phyloP scores from a whole-genome alignment of 2,113 vertebrate genomes.

The Callaeas wilsoni region DNA sequence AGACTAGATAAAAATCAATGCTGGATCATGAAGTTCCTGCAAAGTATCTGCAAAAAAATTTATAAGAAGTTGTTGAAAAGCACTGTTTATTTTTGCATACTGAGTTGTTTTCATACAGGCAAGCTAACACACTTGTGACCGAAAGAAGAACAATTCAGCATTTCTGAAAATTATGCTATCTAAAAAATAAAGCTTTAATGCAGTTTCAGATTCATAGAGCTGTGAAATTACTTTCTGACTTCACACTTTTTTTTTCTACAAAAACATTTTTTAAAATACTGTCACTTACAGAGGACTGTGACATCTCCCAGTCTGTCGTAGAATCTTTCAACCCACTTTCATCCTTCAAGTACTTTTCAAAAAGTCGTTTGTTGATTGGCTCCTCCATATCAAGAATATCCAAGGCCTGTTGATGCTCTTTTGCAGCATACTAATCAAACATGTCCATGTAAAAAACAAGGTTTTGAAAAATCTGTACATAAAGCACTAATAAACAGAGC shows the following conservation, averaged over 20 bases:
- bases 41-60: not conserved
- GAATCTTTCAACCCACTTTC: conserved; percentile 81
- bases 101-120: not conserved
- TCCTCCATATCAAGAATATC: conserved; percentile 97
- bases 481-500: not conserved
- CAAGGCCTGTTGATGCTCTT: conserved; percentile 95
- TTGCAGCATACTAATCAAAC: conserved; percentile 87
- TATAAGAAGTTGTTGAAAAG: not conserved
- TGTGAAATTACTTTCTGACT: not conserved
- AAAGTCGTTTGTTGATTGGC: conserved; percentile 85
- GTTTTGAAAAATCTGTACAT: not conserved
- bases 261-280: not conserved
- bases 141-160: not conserved
- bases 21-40: not conserved
- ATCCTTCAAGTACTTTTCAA: conserved; percentile 86
- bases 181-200: not conserved
- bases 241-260: not conserved
- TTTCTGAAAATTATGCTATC: not conserved
- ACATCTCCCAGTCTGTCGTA: conserved; percentile 90
- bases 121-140: not conserved
- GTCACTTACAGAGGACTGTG: conserved; percentile 85
- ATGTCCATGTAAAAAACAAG: not conserved
- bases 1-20: not conserved
- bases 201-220: not conserved
- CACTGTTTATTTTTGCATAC: not conserved